A percentile compares a stretch with the other conserved stretches of the same genome.
Evolutionary conservation across 2,888 invertebrate species (phyloP).

Genomic region (Lasioglossum oenotherae): DNA sequence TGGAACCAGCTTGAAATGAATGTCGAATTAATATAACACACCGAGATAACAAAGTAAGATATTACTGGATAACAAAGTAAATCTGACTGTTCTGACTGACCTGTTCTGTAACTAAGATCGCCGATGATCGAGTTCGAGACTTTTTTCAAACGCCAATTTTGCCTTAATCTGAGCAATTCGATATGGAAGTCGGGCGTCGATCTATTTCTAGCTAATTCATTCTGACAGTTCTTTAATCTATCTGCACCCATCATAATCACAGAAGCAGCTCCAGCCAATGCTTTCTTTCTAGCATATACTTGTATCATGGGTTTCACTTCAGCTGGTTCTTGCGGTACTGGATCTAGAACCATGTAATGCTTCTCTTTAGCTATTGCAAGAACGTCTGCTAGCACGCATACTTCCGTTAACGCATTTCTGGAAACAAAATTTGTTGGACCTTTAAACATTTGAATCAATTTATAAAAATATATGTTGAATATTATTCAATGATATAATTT

Average conservation of each 20-base stretch:
- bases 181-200: conserved; percentile 96
- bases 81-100: conserved; percentile 81
- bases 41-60: background rate
- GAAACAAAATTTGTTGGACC: conserved; percentile 1
- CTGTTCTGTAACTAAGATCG: conserved; percentile 96
- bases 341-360: conserved; percentile 97
- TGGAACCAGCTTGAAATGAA: conserved; percentile 90
- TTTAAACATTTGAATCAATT: too few species aligned
- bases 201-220: conserved; percentile 91
- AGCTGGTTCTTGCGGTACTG: conserved; percentile 92
- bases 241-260: conserved; percentile 95
- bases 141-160: conserved; percentile 98
- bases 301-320: conserved; percentile 95
- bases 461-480: too few species aligned
- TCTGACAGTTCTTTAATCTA: conserved; percentile 91
- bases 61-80: background rate
- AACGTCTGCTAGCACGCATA: conserved; percentile 96
- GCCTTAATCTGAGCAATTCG: conserved; percentile 93
- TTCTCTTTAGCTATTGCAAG: conserved; percentile 96
- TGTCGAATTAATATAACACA: background rate
- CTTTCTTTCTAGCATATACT: conserved; percentile 97
- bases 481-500: too few species aligned
- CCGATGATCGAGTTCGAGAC: conserved; percentile 97
- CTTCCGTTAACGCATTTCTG: conserved; percentile 94
- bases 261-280: conserved; percentile 93